Evolutionary conservation across 2,113 vertebrate species (phyloP), one percentile per base, ranked within the genome.

Genomic region (Brachirus orientalis): DNA sequence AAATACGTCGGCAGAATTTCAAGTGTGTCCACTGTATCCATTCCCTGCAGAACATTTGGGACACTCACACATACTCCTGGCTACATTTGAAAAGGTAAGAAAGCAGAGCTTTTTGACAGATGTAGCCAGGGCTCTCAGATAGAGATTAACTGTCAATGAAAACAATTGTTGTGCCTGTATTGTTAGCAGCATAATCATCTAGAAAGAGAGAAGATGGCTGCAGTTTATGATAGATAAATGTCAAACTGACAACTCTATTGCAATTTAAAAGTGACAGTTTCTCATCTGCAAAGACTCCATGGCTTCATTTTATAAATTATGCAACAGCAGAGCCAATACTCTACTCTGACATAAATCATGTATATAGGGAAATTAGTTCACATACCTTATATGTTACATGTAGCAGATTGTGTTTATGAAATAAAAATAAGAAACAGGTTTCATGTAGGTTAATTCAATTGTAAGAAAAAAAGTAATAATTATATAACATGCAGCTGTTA

Each of bases 11-110:
- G 50, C 54, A 68, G 55, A 41, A 44, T 36, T 64, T 40, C 11
- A 73, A 77, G 17, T 10, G 1, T 62, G 10, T 55, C 9, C 12
- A 0, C 38, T 60, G 7, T 58, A 3, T 69, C 64, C 6, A 43
- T 11, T 75, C 36, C 64, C 20, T 56, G 43, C 82, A 99, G 98
- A 98, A 56, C 96, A 98, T 77, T 85, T 93, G 2, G 97, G 97
- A 41, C 98, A 99, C 61, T 95, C 94, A 68, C 97, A 99, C 8
- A 95, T 99, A 14, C 92, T 99, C 47, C 91, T 99, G 77, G 97
- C 97, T 33, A 97, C 97, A 3, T 99, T 99, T 77, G 98, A 99
- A 87, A 98, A 96, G 95, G 98, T 99, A 86, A 89, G 89, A 61
- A 47, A 28, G 47, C 20, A 13, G 18, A 18, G 14, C 19, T 17